Evolutionary conservation across 2,888 invertebrate genomes (phyloP).

Genomic region (Drosophila cognata): DNA sequence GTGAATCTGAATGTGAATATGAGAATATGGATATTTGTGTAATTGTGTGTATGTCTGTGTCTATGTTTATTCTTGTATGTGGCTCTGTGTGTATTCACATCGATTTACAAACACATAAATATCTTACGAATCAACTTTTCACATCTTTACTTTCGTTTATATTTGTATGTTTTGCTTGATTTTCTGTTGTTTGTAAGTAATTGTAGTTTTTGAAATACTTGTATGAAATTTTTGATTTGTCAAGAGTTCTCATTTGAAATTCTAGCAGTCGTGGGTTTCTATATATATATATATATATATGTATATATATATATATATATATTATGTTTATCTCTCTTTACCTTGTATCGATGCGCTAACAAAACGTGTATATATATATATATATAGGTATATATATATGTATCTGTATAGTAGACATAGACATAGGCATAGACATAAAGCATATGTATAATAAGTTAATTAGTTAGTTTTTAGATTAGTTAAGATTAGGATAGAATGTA

Average conservation of each 20-base stretch:
- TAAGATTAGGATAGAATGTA: conserved; percentile 61
- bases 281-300: conserved; percentile 42
- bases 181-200: conserved; percentile 41
- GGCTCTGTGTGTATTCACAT: conserved; percentile 14
- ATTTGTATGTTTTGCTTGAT: conserved; percentile 17
- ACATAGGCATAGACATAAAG: conserved; percentile 75
- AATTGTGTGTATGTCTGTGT: conserved; percentile 22
- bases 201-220: conserved; percentile 70
- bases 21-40: conserved; percentile 11
- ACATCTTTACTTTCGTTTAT: conserved; percentile 37
- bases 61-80: conserved; percentile 17
- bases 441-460: conserved; percentile 56
- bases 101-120: conserved; percentile 53
- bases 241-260: conserved; percentile 81
- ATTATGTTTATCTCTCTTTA: conserved; percentile 60
- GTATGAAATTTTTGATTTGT: conserved; percentile 80
- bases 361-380: conserved; percentile 68
- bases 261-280: conserved; percentile 80
- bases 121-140: conserved; percentile 49
- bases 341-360: conserved; percentile 77
- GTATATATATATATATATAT: conserved; percentile 29
- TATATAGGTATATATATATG: conserved; percentile 33
- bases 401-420: conserved; percentile 53
- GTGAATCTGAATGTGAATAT: conserved; percentile 25
- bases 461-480: conserved; percentile 41